Evolutionary conservation across 2,113 vertebrate genomes (phyloP), one percentile per base, ranked within the genome.

Genomic region (Neogale vison): DNA sequence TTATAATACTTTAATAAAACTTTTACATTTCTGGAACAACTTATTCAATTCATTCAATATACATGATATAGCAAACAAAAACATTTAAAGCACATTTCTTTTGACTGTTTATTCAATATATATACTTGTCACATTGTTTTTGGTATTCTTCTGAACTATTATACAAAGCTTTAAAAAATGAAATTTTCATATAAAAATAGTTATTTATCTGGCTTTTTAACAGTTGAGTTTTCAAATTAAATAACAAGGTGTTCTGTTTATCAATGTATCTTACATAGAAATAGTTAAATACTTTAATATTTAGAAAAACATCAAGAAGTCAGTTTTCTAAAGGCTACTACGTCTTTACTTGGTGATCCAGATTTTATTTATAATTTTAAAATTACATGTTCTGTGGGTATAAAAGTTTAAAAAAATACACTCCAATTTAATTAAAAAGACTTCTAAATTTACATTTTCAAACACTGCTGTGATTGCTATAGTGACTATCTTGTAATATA

Each of bases 371-470:
- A 96, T 97, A 95, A 93, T 97, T 98, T 97, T 98, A 97, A 98
- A 98, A 98, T 97, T 95, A 95, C 94, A 98, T 57, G 97, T 98
- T 98, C 92, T 98, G 89, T 98, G 98, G 93, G 81, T 98, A 98
- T 96, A 98, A 98, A 99, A 98, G 88, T 96, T 98, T 97, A 97
- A 97, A 98, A 98, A 98, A 99, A 98, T 98, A 98, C 95, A 97
- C 95, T 86, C 52, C 10, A 0, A 98, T 98, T 98, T 98, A 96
- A 97, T 98, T 92, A 97, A 99, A 98, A 96, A 97, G 97, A 71
- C 69, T 98, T 98, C 98, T 98, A 98, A 98, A 98, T 97, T 98
- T 98, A 98, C 97, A 98, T 97, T 98, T 98, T 96, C 85, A 98
- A 98, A 98, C 93, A 98, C 95, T 98, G 97, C 69, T 95, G 17